Evolutionary conservation across 2,797 vertebrate genomes (phyloP), one percentile per base, ranked within the genome.

Genomic region (Helicolenus hilgendorfi): DNA sequence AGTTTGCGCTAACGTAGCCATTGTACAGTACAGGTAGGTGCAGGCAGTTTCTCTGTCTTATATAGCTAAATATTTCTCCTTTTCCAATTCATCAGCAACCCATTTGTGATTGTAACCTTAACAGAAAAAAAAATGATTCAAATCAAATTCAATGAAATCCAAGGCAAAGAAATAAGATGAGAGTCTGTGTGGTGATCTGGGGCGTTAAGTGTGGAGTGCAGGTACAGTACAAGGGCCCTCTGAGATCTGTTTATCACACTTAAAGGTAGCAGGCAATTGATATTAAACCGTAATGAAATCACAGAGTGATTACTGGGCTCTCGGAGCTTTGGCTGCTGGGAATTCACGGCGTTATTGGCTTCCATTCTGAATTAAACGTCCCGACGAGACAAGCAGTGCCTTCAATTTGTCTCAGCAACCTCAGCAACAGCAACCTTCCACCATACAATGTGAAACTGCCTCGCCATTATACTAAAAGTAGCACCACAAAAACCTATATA

Each of bases 401-500:
- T 82, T 83, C 63, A 72, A 11, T 80, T 84, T 68, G 65, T 82
- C 68, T 67, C 8, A n/a, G 70, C 29, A 88, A 73, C 76, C 73
- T 84, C 77, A 76, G 53, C 68, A 76, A 91, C 72, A 79, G 60
- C 60, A 68, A 80, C 72, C 81, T 81, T 87, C 33, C 67, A 86
- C 58, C 77, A 11, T 73, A 84, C 78, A 85, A 79, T 24, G 74
- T 81, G 64, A 91, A 92, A 90, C 86, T 82, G 83, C 87, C 70
- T 89, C 24, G 35, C 91, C 65, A 60, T 91, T 81, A 72, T 79
- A 86, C 63, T 84, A 58, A 81, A 90, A 90, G 86, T 95, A 97
- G 96, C 96, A 96, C 96, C 96, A 95, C 94, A 89, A 94, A 95
- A 90, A 94, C 71, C 75, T 96, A 94, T 95, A 20, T 96, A 96